Evolutionary conservation across 2,797 vertebrate genomes (phyloP), one percentile per base, ranked within the genome.

Genomic region (Mastacembelus armatus): DNA sequence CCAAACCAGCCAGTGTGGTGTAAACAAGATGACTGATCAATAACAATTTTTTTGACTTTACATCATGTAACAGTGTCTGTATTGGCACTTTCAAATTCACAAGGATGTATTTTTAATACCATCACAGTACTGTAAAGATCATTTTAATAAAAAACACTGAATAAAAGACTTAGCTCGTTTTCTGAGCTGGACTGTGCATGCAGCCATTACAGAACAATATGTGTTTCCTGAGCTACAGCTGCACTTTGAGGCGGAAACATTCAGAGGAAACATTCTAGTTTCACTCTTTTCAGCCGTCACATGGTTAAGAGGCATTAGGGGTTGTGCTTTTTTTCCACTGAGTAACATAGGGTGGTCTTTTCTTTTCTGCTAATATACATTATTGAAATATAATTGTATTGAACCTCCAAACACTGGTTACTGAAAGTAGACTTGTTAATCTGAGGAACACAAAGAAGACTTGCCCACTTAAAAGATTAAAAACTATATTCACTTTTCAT

Each of bases 1-100:
- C 57, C 33, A 27, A 16, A n/a, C 19, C 45, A 42, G 59, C 55
- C 64, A 60, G 58, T 26, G 39, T 61, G 70, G 55, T 77, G 65
- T 15, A 66, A 18, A 27, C n/a, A n/a, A n/a, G n/a, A n/a, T n/a
- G n/a, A n/a, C n/a, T n/a, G n/a, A n/a, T n/a, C n/a, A n/a, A n/a
- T n/a, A n/a, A n/a, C n/a, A n/a, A n/a, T n/a, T n/a, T n/a, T n/a
- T n/a, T n/a, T n/a, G n/a, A n/a, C n/a, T n/a, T n/a, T n/a, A n/a
- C n/a, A n/a, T n/a, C n/a, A n/a, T n/a, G n/a, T n/a, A n/a, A 27
- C 35, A 1, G 16, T 14, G 22, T 29, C n/a, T 18, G 36, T 1
- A 14, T 45, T 1, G 40, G 60, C 54, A 33, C 56, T 6, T 27
- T 36, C 10, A 54, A 52, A 43, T 22, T 18, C 19, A 4, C 16